Conservation (phyloP, 2,113 vertebrate genomes). For the Amblyopsis rosae region DNA sequence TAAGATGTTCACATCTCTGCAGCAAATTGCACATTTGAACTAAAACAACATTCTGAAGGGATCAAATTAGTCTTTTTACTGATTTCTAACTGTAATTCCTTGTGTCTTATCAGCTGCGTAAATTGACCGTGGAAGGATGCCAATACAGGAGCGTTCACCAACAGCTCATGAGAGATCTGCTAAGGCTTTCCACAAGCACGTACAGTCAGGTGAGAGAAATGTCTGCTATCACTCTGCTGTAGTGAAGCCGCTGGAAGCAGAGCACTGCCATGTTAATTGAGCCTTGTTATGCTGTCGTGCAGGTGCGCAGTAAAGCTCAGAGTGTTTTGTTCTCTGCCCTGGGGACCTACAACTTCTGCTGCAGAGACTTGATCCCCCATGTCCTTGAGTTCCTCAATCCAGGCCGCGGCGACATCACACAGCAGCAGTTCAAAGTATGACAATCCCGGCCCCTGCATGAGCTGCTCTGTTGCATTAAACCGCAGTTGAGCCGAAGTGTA, state of each 20-base stretch:
- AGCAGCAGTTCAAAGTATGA: conserved; percentile 95
- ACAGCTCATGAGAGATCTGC: conserved; percentile 89
- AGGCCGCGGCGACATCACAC: conserved; percentile 81
- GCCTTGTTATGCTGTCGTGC: conserved; percentile 7
- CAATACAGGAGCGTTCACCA: conserved; percentile 91
- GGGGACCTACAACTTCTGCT: conserved; percentile 96
- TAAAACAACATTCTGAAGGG: neutral
- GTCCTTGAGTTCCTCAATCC: conserved; percentile 89
- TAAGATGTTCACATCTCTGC: neutral
- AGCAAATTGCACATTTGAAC: neutral
- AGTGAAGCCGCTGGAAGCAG: neutral
- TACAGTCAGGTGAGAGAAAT: conserved; percentile 87
- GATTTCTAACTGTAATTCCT: conserved; percentile 11
- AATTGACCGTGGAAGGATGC: conserved; percentile 91
- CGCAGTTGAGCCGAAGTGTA: too few species aligned
- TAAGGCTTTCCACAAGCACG: conserved; percentile 92
- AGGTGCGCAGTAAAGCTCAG: conserved; percentile 96
- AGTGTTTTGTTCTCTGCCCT: conserved; percentile 91
- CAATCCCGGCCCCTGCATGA: neutral
- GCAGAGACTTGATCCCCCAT: conserved; percentile 91
- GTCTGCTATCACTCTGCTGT: neutral
- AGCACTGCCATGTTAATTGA: neutral
- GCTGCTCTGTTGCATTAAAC: neutral
- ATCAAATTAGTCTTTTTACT: too few species aligned
- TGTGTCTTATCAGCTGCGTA: conserved; percentile 81